Evolutionary conservation across 2,797 vertebrate species (phyloP).

Genomic region (Aplochiton taeniatus): DNA sequence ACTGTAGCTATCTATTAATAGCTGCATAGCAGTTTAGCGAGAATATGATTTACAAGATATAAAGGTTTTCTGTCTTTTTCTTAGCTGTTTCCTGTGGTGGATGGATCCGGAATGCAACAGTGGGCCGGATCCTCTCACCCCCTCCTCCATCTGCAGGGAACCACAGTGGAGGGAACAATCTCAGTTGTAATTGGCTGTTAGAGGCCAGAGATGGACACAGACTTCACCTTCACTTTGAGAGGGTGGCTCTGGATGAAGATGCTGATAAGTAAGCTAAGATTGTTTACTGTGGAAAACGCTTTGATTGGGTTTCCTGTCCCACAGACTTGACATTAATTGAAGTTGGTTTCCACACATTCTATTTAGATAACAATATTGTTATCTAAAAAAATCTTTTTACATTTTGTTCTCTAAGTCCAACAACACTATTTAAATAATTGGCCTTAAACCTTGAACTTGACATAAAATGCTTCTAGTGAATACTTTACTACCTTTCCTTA

Average conservation of each 20-base stretch:
- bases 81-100: slow-evolving; percentile 86
- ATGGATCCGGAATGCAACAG: slow-evolving; percentile 86
- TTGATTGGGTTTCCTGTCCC: no score
- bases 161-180: slow-evolving; percentile 84
- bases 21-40: not conserved
- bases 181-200: slow-evolving; percentile 91
- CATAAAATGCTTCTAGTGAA: no score
- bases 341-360: no score
- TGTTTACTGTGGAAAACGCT: not conserved
- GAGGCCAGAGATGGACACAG: slow-evolving; percentile 88
- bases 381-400: no score
- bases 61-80: not conserved
- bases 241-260: slow-evolving; percentile 89
- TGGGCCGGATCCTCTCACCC: slow-evolving; percentile 88
- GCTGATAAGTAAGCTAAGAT: slow-evolving; percentile 81
- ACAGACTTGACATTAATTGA: no score
- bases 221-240: slow-evolving; percentile 91
- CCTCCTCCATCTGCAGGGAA: slow-evolving; percentile 75
- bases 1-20: not conserved
- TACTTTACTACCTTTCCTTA: no score
- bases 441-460: no score
- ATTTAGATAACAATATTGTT: no score
- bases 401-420: no score
- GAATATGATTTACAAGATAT: slow-evolving; percentile 4
- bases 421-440: no score